Evolutionary conservation across 2,888 invertebrate species (phyloP).

Genomic region (Arge pagana): DNA sequence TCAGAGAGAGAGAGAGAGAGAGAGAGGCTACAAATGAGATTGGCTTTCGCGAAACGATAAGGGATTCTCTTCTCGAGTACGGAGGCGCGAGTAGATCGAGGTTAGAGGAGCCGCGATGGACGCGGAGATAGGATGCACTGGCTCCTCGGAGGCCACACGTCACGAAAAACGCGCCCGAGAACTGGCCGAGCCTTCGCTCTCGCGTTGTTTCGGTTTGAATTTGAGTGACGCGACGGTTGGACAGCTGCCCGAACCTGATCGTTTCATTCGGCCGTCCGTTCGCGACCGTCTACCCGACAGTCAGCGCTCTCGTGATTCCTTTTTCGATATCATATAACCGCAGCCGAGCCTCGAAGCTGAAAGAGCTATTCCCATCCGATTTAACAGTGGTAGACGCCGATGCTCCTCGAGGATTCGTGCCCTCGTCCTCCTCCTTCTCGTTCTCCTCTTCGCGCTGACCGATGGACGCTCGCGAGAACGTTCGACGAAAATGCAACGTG

Average conservation of each 20-base stretch:
- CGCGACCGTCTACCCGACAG: constrained; percentile 30
- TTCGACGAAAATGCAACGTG: no score
- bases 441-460: background rate
- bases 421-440: background rate
- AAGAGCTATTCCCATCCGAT: constrained; percentile 20
- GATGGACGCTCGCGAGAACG: no score
- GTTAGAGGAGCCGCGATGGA: constrained; percentile 42
- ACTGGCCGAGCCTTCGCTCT: no score
- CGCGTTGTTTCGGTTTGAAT: constrained; percentile 19
- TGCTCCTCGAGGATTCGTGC: background rate
- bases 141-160: constrained; percentile 47
- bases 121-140: constrained; percentile 43
- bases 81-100: constrained; percentile 36
- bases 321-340: constrained; percentile 55
- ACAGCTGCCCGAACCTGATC: constrained; percentile 58
- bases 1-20: constrained; percentile 21
- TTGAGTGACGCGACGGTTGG: constrained; percentile 57
- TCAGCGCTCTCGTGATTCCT: constrained; percentile 50
- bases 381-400: constrained; percentile 10
- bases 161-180: constrained; percentile 49
- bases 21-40: constrained; percentile 29
- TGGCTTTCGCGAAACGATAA: constrained; percentile 20
- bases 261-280: constrained; percentile 40
- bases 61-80: constrained; percentile 28
- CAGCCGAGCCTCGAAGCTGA: constrained; percentile 42